phyloP scores from a whole-genome alignment of 2,797 vertebrate species.

The Zenarchopterus dispar region DNA sequence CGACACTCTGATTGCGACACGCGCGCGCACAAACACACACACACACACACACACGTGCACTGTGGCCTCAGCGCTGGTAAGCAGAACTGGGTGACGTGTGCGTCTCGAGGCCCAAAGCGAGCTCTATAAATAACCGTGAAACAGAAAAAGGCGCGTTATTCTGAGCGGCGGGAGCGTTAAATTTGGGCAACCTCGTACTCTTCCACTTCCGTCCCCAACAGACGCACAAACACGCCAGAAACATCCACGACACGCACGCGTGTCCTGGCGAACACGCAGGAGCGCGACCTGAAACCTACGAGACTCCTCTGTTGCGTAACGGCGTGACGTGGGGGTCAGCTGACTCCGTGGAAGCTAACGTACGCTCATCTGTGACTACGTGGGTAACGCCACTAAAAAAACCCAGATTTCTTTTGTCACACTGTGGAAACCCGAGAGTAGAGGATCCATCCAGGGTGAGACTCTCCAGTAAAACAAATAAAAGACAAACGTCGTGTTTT shows the following conservation, averaged over 20 bases:
- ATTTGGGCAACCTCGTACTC: slow-evolving; percentile 74
- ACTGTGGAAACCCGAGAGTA: too few relatives aligned
- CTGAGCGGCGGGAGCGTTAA: slow-evolving; percentile 83
- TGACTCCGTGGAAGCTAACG: too few relatives aligned
- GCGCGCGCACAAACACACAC: slow-evolving; percentile 31
- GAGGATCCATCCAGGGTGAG: too few relatives aligned
- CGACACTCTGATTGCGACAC: slow-evolving; percentile 64
- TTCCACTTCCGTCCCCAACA: slow-evolving; percentile 16
- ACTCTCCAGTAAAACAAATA: too few relatives aligned
- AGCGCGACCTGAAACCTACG: slow-evolving; percentile 40
- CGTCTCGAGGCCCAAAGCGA: slow-evolving; percentile 71
- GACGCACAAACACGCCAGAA: slow-evolving; percentile 28
- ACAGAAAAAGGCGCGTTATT: slow-evolving; percentile 84
- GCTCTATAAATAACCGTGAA: slow-evolving; percentile 74
- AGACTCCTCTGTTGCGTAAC: slow-evolving; percentile 11
- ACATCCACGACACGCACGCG: too few relatives aligned
- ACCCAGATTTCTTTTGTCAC: too few relatives aligned
- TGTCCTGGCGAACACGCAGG: too few relatives aligned
- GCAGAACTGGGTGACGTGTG: slow-evolving; percentile 68
- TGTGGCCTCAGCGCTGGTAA: slow-evolving; percentile 50
- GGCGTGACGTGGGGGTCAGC: too few relatives aligned
- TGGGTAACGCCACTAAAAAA: too few relatives aligned
- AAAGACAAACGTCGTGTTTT: too few relatives aligned
- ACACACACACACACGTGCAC: slow-evolving; percentile 10
- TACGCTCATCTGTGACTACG: too few relatives aligned